phyloP scores from a whole-genome alignment of 92 coral and sea anemone genomes.

The Bergia puertoricense region DNA sequence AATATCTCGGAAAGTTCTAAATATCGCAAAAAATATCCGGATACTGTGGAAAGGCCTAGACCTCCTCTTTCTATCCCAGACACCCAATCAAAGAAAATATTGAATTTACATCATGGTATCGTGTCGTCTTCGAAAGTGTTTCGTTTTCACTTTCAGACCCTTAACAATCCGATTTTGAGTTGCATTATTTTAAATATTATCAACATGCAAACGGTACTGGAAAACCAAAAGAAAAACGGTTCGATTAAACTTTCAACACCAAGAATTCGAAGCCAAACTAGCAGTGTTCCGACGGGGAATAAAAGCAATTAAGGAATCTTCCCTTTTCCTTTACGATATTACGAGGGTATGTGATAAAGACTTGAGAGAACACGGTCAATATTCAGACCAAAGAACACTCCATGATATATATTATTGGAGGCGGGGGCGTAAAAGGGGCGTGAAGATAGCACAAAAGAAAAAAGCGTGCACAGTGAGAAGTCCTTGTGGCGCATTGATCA shows the following conservation, averaged over 20 bases:
- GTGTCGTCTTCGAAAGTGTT: background rate
- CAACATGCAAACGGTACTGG: background rate
- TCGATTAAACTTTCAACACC: background rate
- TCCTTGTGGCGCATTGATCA: background rate
- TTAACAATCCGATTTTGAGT: background rate
- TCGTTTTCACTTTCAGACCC: background rate
- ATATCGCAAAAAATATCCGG: too few relatives aligned
- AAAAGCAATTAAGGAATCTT: background rate
- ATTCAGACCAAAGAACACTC: too few relatives aligned
- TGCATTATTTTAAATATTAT: too few relatives aligned
- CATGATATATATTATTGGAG: background rate
- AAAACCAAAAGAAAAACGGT: too few relatives aligned
- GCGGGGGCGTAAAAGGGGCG: background rate
- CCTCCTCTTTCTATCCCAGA: too few relatives aligned
- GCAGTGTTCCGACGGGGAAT: background rate
- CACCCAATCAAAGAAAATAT: background rate
- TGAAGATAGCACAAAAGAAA: background rate
- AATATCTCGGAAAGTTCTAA: too few relatives aligned
- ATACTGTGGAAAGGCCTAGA: too few relatives aligned
- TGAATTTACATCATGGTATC: background rate
- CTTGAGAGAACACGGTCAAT: too few relatives aligned
- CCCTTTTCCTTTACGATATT: background rate
- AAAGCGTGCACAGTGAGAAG: background rate
- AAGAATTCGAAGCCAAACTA: background rate
- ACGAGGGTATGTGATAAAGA: background rate